Evolutionary conservation across 2,797 vertebrate genomes (phyloP).

Genomic region (Ptychadena robeensis): DNA sequence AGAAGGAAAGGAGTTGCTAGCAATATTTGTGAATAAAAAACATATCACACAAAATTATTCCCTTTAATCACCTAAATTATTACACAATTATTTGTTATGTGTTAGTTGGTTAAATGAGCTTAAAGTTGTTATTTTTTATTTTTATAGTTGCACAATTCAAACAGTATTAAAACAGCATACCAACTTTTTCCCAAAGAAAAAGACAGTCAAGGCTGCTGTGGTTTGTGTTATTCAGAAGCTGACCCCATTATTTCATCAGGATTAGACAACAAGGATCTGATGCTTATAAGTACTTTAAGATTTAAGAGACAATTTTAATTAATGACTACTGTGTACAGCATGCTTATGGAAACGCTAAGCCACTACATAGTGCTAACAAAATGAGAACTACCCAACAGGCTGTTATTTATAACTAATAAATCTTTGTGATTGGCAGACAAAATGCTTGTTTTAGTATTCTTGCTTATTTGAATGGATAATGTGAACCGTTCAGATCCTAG

Average conservation of each 20-base stretch:
- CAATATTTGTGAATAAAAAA: no score
- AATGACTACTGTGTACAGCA: not conserved
- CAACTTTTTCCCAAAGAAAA: no score
- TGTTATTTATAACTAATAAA: conserved; percentile 2
- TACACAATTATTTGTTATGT: no score
- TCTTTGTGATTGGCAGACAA: conserved; percentile 41
- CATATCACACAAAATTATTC: no score
- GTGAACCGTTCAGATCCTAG: not conserved
- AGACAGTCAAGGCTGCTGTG: no score
- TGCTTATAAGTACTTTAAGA: not conserved
- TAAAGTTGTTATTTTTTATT: no score
- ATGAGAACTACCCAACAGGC: conserved; percentile 11
- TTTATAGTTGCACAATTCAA: no score
- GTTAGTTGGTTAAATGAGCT: no score
- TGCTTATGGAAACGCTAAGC: not conserved
- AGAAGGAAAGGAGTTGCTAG: no score
- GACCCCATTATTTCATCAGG: not conserved
- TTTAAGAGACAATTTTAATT: not conserved
- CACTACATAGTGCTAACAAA: not conserved
- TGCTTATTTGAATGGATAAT: conserved; percentile 38
- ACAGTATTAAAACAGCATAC: no score
- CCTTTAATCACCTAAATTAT: no score
- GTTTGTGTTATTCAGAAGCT: not conserved
- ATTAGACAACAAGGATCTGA: not conserved
- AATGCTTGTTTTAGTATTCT: conserved; percentile 22